Percentiles rank a stretch among this genome's conserved stretches.
phyloP scores from a whole-genome alignment of 2,888 invertebrate genomes.

The Drosophila stalkeri region DNA sequence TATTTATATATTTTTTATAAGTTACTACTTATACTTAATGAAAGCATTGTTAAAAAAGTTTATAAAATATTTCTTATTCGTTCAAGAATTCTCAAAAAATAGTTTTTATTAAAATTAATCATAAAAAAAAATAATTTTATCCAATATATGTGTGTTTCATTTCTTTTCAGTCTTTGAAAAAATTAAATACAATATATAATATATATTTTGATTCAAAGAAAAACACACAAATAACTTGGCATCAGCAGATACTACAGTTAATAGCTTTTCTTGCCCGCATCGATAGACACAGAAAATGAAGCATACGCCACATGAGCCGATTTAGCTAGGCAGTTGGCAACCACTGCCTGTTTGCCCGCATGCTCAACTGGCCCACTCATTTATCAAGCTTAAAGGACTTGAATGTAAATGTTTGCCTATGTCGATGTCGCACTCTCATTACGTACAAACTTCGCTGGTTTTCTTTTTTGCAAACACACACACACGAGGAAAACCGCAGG shows the following conservation, averaged over 20 bases:
- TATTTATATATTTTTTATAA: too few relatives aligned
- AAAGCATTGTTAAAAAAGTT: too few relatives aligned
- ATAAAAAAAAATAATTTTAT: too few relatives aligned
- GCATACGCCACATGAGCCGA: slow-evolving; percentile 54
- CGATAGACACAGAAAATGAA: slow-evolving; percentile 29
- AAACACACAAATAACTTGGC: not conserved
- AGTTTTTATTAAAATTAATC: too few relatives aligned
- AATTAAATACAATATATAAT: not conserved
- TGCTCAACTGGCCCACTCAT: slow-evolving; percentile 60
- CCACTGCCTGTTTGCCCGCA: slow-evolving; percentile 11
- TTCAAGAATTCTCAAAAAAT: too few relatives aligned
- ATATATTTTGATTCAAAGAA: not conserved
- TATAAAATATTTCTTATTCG: too few relatives aligned
- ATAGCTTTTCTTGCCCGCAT: slow-evolving; percentile 16
- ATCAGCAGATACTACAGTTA: slow-evolving; percentile 5
- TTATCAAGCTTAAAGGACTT: slow-evolving; percentile 81
- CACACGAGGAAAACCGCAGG: slow-evolving; percentile 34
- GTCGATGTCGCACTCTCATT: slow-evolving; percentile 54
- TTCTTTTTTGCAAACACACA: slow-evolving; percentile 45
- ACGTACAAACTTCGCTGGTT: slow-evolving; percentile 34
- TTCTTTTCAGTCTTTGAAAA: not conserved
- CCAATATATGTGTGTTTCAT: too few relatives aligned
- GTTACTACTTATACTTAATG: too few relatives aligned
- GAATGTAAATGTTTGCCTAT: slow-evolving; percentile 62
- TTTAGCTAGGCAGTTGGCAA: slow-evolving; percentile 27